Base-by-base conservation (phyloP, 2,888 invertebrate genomes). In the Congeria kusceri region DNA sequence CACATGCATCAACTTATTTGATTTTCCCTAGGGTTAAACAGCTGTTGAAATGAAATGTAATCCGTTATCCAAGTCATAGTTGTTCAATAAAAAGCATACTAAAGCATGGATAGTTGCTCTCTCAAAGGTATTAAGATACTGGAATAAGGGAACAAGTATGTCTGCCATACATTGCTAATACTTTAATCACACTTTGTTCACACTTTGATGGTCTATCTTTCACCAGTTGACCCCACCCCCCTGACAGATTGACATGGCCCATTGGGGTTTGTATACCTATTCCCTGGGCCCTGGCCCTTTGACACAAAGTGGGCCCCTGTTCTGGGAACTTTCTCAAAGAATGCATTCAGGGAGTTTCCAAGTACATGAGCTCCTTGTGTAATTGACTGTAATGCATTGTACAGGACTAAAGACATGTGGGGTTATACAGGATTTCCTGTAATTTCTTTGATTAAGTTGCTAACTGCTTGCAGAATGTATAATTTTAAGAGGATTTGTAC, bases 251-350 rank as follows among this genome's bases (percentile, higher is more conserved):
- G 78, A 32, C 39, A 56, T 49, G 70, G 46, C 58, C 67, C 69
- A 79, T 79, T 78, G 61, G 59, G 61, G 61, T 47, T 49, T 70
- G 74, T 69, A 69, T 72, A 70, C 32, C 39, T 65, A 57, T 79
- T 79, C 74, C 74, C 78, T 74, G 74, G 70, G 66, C 44, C 61
- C 39, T 32, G 49, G 53, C 61, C 66, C 73, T 74, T 74, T 74
- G 53, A 39, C 62, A 44, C 29, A 28, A 62, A 39, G 39, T 39
- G 39, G 39, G 39, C 3, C 39, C n/a, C 39, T 7, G 39, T 39
- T 39, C 39, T 39, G 39, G 39, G 9, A 39, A 32, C 32, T 32
- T 32, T 32, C 11, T 39, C 15, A 1, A 39, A 39, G 3, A 3
- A 39, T 39, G 39, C 39, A 39, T 39, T 15, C 9, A 39, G 39